Base-by-base conservation (phyloP, 2,797 vertebrate genomes). In the Chaunax sp. region DNA sequence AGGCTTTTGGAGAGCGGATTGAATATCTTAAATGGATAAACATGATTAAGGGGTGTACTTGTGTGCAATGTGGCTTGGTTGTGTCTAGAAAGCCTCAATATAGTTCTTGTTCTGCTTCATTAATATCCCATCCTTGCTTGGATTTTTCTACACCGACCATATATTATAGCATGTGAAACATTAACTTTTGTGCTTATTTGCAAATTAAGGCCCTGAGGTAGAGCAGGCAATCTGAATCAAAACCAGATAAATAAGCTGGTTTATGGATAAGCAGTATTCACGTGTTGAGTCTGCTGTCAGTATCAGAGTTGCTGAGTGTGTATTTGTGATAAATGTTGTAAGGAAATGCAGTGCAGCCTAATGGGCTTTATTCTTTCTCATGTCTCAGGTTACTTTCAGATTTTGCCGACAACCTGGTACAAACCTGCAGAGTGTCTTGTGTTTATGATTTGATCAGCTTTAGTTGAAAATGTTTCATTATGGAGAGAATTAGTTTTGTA, bases 311-410 rank as follows among this genome's bases (percentile, higher is more conserved):
- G 16, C 30, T 57, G 23, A 50, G 5, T 57, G 28, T 37, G 22
- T 41, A 41, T 35, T 61, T 68, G n/a, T 53, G 50, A 68, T 63
- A 23, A 41, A 75, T 68, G 38, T n/a, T 37, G 25, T 57, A 55
- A 68, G 41, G 19, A 47, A 69, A 49, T 70, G 46, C 62, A 41
- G 0, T 38, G 40, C 10, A 76, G 68, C 40, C 52, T 77, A 62
- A 81, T 84, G 68, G 63, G 22, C 20, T 58, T 65, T 15, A 51
- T 57, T 54, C 38, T 55, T 38, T 57, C 51, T 57, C 30, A 33
- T 37, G 54, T 56, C 52, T 86, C 62, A 5, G 41, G 47, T 86
- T 79, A 52, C 69, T 50, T 55, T 77, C 5, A 35, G 51, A 30
- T 44, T 18, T 0, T 19, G 35, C 40, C 44, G 33, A 64, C 61